Evolutionary conservation across 1,140 invertebrate species (phyloP), one percentile per base, ranked within the genome.

Genomic region (Acromyrmex echinatior): DNA sequence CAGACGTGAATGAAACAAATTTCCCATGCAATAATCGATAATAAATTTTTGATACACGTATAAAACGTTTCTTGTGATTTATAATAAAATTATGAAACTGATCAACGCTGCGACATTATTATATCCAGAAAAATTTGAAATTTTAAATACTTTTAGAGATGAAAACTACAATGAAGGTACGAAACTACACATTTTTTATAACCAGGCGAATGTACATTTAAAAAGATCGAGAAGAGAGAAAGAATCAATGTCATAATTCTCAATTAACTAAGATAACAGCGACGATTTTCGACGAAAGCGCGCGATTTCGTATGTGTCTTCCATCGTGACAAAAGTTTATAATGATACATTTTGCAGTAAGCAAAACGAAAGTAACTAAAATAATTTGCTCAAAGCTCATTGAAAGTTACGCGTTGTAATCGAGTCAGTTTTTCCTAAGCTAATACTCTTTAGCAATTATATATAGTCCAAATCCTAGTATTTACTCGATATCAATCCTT

Each of bases 391-490:
- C 80, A 84, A 71, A 51, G 63, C 51, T 66, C 45, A 90, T 76
- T 77, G 58, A 51, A 56, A 28, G 70, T 66, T 60, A 70, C 35
- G 70, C 65, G 73, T 63, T 90, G 58, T 39, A 82, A 70, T 81
- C 60, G 73, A 79, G 79, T 86, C 87, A 88, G 71, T 60, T 90
- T 62, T 65, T 63, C 56, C 16, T 58, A 86, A 84, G 62, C 87
- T 76, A 88, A 91, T 80, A 56, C 14, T 66, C 78, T 85, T 49
- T 87, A 92, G 87, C 56, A 53, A 89, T 85, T 92, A 39, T 82
- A 93, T 92, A 25, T 82, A 93, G 70, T 90, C 88, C 1, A 71
- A 89, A 89, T 62, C 74, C 9, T 92, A 92, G 87, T 93, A 92
- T 92, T 92, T 92, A 91, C 91, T 86, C 88, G 87, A 91, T 91